Conservation (phyloP, 2,888 invertebrate species). For the Caradrina kadenii region DNA sequence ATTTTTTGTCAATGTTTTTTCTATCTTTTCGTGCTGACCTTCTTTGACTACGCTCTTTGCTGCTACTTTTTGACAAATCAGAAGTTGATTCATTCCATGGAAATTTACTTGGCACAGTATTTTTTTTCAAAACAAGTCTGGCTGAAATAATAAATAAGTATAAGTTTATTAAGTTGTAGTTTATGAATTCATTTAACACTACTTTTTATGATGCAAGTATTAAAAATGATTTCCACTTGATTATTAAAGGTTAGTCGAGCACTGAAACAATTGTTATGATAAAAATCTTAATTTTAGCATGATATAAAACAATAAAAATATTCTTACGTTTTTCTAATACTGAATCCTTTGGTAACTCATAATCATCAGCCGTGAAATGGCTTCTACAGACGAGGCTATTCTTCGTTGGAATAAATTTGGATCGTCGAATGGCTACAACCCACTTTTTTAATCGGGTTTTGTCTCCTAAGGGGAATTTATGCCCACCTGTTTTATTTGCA, state of each 20-base stretch:
- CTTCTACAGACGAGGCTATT: constrained; percentile 1
- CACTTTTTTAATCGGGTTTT: constrained; percentile 37
- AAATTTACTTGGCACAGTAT: constrained; percentile 2
- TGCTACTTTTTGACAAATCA: neutral
- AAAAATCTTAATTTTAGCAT: too few species aligned
- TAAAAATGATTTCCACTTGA: neutral
- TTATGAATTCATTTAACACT: neutral
- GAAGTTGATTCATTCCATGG: neutral
- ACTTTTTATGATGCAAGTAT: neutral
- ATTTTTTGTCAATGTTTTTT: neutral
- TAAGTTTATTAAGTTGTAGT: neutral
- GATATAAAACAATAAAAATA: neutral
- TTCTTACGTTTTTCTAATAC: neutral
- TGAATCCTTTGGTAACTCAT: too few species aligned
- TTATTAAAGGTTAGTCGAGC: too few species aligned
- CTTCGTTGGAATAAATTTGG: constrained; percentile 26
- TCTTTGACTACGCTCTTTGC: neutral
- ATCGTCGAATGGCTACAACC: constrained; percentile 35
- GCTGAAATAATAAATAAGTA: constrained; percentile 6
- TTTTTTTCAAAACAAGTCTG: constrained; percentile 2
- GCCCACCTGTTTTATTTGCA: constrained; percentile 12
- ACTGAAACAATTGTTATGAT: too few species aligned
- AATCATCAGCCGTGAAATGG: neutral
- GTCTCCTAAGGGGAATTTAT: constrained; percentile 13
- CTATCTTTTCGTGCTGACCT: neutral